Conservation (phyloP, 2,113 vertebrate genomes). For the Alaudala cheleensis region DNA sequence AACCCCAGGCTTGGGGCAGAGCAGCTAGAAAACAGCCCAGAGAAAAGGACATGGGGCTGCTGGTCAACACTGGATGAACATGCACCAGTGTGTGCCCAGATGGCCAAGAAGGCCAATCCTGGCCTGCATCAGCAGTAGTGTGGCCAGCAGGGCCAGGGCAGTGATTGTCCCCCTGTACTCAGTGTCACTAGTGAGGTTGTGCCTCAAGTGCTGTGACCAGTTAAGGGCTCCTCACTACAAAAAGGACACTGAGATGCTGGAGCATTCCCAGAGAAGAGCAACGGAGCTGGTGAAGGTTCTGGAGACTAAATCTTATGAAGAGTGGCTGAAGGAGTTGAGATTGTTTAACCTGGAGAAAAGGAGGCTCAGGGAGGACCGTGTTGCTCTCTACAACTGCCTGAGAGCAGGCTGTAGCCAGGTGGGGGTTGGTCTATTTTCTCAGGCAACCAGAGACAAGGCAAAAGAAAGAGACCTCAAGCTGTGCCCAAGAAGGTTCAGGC, state of each 20-base stretch:
- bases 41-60: background rate
- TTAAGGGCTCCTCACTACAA: background rate
- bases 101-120: background rate
- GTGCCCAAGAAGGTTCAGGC: background rate
- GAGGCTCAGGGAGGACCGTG: background rate
- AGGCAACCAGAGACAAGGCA: background rate
- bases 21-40: background rate
- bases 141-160: background rate
- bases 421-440: background rate
- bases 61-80: background rate
- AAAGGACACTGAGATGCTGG: background rate
- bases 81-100: background rate
- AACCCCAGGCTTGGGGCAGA: background rate
- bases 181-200: accelerated
- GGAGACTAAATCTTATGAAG: background rate
- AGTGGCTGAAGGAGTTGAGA: background rate
- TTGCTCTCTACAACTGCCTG: background rate
- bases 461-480: background rate
- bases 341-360: background rate
- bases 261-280: background rate
- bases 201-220: background rate
- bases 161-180: accelerated
- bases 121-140: background rate
- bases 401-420: background rate
- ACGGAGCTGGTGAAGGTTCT: accelerated